phyloP scores from a whole-genome alignment of 1,140 invertebrate species.

The Leucophenga varia region DNA sequence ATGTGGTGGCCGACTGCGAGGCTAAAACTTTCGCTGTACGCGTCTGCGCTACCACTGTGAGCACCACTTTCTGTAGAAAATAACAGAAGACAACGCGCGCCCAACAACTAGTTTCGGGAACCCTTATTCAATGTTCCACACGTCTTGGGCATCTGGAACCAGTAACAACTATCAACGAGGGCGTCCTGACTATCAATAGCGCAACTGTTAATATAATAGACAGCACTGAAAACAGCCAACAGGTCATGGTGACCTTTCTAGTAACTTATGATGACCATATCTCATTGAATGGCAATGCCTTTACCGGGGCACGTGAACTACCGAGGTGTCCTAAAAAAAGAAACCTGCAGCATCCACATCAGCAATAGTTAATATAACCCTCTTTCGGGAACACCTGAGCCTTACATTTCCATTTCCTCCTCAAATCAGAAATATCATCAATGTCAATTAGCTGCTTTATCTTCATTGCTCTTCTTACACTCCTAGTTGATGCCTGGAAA shows the following conservation, averaged over 20 bases:
- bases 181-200: conserved; percentile 1
- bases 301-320: too few relatives aligned
- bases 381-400: too few relatives aligned
- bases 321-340: too few relatives aligned
- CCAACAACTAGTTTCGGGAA: conserved; percentile 14
- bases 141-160: conserved; percentile 8
- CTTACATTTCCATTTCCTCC: too few relatives aligned
- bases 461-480: too few relatives aligned
- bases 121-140: conserved; percentile 3
- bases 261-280: conserved; percentile 4
- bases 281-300: conserved; percentile 5
- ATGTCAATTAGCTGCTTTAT: too few relatives aligned
- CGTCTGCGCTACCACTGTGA: conserved; percentile 2
- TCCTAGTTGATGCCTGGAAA: too few relatives aligned
- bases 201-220: conserved; percentile 5
- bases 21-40: conserved; percentile 6
- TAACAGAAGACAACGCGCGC: conserved; percentile 2
- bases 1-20: conserved; percentile 5
- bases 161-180: conserved; percentile 2
- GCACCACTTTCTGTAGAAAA: conserved; percentile 8
- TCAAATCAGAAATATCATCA: too few relatives aligned
- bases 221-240: too few relatives aligned
- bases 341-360: too few relatives aligned
- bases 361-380: too few relatives aligned
- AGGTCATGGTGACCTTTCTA: conserved; percentile 6